Percentiles rank a stretch among this genome's conserved stretches.
Evolutionary conservation across 2,113 vertebrate species (phyloP).

Genomic region (Megaceryle maxima): DNA sequence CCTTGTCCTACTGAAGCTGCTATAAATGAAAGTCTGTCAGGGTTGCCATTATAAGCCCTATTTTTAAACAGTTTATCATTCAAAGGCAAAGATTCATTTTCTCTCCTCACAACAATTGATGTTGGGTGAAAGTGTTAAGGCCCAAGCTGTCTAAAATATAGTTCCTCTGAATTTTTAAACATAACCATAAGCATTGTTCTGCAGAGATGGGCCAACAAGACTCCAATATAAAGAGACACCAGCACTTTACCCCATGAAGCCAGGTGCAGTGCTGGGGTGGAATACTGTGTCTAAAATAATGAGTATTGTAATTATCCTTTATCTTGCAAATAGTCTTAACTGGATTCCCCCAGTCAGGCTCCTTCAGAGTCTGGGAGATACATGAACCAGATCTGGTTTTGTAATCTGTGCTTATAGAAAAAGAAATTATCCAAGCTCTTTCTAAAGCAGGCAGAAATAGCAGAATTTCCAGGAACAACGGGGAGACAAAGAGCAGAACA

Average conservation of each 20-base stretch:
- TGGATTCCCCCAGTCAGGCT: slow-evolving; percentile 6
- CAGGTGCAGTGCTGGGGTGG: not conserved
- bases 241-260: not conserved
- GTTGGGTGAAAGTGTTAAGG: slow-evolving; percentile 8
- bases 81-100: slow-evolving; percentile 34
- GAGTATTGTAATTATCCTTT: not conserved
- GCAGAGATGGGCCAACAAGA: not conserved
- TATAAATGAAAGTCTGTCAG: slow-evolving; percentile 33
- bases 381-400: slow-evolving; percentile 33
- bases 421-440: slow-evolving; percentile 35
- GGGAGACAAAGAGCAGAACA: slow-evolving; percentile 45
- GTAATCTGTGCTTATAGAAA: slow-evolving; percentile 42
- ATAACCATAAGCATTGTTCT: not conserved
- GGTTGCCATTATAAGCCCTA: not conserved
- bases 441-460: slow-evolving; percentile 15
- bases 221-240: not conserved
- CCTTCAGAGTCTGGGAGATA: not conserved
- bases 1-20: not conserved
- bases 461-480: slow-evolving; percentile 41
- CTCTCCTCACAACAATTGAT: not conserved
- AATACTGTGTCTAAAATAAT: not conserved
- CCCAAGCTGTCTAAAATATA: not conserved
- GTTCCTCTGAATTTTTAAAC: not conserved
- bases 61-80: slow-evolving; percentile 39
- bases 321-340: not conserved